Evolutionary conservation across 1,140 invertebrate species (phyloP), one percentile per base, ranked within the genome.

Genomic region (Periplaneta americana): DNA sequence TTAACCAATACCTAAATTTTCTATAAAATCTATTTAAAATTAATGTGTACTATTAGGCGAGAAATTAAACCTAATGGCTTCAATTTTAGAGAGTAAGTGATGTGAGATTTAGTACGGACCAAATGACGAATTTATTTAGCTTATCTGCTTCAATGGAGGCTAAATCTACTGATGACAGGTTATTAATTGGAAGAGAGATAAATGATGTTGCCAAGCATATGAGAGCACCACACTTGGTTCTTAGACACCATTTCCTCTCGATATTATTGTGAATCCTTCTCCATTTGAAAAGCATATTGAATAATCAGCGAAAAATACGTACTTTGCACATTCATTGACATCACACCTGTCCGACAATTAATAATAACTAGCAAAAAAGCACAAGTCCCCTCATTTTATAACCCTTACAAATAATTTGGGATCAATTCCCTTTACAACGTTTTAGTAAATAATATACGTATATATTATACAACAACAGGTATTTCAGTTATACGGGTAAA

Each of bases 161-260:
- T 78, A 34, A 4, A 36, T 22, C 6, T 75, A 15, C 31, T 75
- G 22, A 75, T 75, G 32, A 34, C 18, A 0, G 8, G 18, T 34
- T 39, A 39, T 39, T 39, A 78, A 32, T 78, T 78, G 76, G 37
- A 78, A 78, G 76, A 31, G 76, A 78, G 36, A 78, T 9, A n/a
- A 10, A 34, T 78, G 34, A 78, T 78, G 35, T 78, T 78, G 35
- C 76, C 11, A 39, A 78, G 28, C 76, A 78, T 34, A 36, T 34
- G 37, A 78, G n/a, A 78, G 28, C n/a, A 8, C 13, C 22, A 9
- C n/a, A 37, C 76, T 35, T 22, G 13, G 36, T 39, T 36, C 2
- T 15, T 8, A 9, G 2, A 34, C 34, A 39, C 35, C 35, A 39
- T 31, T 22, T 34, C 15, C 35, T 36, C 34, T 78, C 11, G 18